Base-by-base conservation (phyloP, 2,888 invertebrate species). In the Pachycephus smyrnensis region DNA sequence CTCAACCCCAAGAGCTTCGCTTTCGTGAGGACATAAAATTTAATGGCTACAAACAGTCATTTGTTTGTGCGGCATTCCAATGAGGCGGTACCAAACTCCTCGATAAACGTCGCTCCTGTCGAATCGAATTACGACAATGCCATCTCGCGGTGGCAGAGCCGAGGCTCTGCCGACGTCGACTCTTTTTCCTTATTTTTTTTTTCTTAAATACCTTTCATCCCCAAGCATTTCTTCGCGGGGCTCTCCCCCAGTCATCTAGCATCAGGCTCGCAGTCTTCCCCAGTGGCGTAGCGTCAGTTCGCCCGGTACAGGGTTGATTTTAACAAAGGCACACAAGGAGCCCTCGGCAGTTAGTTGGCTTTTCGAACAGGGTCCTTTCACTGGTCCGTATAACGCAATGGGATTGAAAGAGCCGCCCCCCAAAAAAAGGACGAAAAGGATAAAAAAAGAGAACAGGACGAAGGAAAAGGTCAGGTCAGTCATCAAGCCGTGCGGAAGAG, bases 21-120 rank as follows among this genome's bases (percentile, higher is more conserved):
- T 55, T 55, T 55, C 12, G 31, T 1, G 71, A 71, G 12, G 31
- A 9, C 4, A 32, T 71, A 12, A 71, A 71, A 71, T 71, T 71
- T 71, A 71, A 71, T 71, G 31, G 71, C 9, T 32, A 71, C 71
- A 32, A 69, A 32, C 69, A 31, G 71, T 71, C 71, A 31, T 71
- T 71, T 33, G 71, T 71, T 71, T 71, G 15, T 31, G 6, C 71
- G 32, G 12, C 12, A 23, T 15, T n/a, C 32, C 12, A 33, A 71
- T 11, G 9, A 71, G 71, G 31, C 31, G 71, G 31, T 1, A 23
- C 71, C 12, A 9, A 55, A 23, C 23, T 55, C 55, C 55, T 55
- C 23, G 9, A 2, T 55, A 55, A 55, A 55, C 55, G 55, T 55
- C 9, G 2, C 55, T 23, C 9, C 2, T 2, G 55, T 55, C 55